Evolutionary conservation across 2,797 vertebrate species (phyloP), one percentile per base, ranked within the genome.

Genomic region (Rallus crepitans): DNA sequence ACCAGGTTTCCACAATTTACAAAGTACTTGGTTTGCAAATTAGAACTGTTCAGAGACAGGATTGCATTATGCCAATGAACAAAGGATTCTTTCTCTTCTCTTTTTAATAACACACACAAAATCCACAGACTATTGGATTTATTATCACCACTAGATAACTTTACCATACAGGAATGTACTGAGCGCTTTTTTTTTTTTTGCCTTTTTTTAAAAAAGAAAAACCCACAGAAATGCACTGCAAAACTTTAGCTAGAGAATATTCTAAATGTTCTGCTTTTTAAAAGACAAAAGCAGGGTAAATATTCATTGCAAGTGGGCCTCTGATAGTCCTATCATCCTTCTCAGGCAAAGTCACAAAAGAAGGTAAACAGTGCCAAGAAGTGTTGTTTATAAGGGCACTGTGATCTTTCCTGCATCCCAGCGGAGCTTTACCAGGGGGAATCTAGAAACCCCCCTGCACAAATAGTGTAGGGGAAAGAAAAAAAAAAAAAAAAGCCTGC

Each of bases 311-410:
- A 75, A 8, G 28, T 66, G 75, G 94, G 86, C 77, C 90, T 94
- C 85, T 86, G 87, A 82, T 69, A 61, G 73, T 92, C 55, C 89
- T 76, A 81, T 94, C 95, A 94, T 94, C 83, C 87, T 96, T 97
- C 19, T 30, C 64, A 88, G 93, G 92, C 96, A 81, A 97, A 98
- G 97, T 98, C 98, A 98, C 96, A 95, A 96, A 97, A 97, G 95
- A 95, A 95, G 88, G 95, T 76, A 97, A 94, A 90, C 70, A 63
- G 86, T 93, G 97, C 97, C 97, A 97, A 96, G 97, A 96, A 94
- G 68, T 73, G 87, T 87, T 97, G 96, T 97, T 98, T 97, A 93
- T 97, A 96, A 98, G 96, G 97, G 97, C 95, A 96, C 89, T 40
- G 94, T 30, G 92, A 97, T 97, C 96, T 95, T 97, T 91, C 91